Percentiles rank a stretch among this genome's conserved stretches.
Conservation (phyloP, 2,113 vertebrate genomes). For the Ellobius talpinus region DNA sequence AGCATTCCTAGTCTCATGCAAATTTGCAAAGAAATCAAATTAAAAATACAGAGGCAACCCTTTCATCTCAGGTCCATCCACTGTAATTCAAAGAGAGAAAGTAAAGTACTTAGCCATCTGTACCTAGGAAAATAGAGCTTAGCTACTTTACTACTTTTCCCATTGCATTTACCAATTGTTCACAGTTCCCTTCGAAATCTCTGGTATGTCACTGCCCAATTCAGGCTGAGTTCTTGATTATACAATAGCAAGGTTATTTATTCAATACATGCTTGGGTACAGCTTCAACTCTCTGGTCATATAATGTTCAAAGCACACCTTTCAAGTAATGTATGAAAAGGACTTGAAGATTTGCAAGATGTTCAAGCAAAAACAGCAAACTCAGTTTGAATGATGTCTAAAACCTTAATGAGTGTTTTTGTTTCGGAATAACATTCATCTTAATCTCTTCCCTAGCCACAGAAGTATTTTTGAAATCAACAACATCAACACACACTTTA, state of each 20-base stretch:
- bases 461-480: not conserved
- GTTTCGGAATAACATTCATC: not conserved
- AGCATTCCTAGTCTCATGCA: not conserved
- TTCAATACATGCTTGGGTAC: not conserved
- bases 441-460: not conserved
- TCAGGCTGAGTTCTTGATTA: not conserved
- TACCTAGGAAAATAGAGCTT: not conserved
- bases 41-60: not conserved
- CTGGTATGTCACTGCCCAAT: not conserved
- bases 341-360: not conserved
- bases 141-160: not conserved
- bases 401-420: constrained; percentile 7
- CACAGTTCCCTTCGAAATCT: not conserved
- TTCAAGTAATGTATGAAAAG: not conserved
- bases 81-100: not conserved
- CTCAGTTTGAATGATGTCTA: not conserved
- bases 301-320: not conserved
- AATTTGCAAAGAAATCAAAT: constrained; percentile 23
- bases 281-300: not conserved
- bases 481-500: not conserved
- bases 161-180: not conserved
- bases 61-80: constrained; percentile 17
- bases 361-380: not conserved
- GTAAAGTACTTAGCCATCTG: not conserved
- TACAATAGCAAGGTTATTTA: not conserved